phyloP scores from a whole-genome alignment of 2,797 vertebrate species.

The Ispidina picta region DNA sequence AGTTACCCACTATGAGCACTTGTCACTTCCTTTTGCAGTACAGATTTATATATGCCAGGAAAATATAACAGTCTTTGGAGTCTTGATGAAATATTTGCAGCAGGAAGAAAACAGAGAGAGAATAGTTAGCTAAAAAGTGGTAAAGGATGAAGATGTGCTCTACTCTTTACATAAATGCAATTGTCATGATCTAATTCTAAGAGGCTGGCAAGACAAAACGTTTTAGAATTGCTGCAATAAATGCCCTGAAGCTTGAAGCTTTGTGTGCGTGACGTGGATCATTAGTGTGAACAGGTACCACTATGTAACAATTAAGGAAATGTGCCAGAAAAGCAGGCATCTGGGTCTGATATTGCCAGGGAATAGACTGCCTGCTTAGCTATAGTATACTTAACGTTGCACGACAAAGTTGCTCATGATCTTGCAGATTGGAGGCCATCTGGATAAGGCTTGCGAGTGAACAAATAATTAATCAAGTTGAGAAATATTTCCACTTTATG shows the following conservation, averaged over 20 bases:
- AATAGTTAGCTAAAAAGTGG: neutral
- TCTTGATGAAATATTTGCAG: neutral
- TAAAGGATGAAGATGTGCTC: neutral
- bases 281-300: neutral
- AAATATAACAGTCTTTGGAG: neutral
- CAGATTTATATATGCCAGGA: neutral
- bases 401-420: slow-evolving; percentile 30
- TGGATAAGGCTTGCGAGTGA: neutral
- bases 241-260: neutral
- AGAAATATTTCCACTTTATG: slow-evolving; percentile 12
- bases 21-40: neutral
- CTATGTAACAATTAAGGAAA: neutral
- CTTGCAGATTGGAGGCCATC: neutral
- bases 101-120: neutral
- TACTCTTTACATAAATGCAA: neutral
- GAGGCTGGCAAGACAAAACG: neutral
- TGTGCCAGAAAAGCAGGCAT: neutral
- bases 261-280: neutral
- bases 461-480: slow-evolving; percentile 19
- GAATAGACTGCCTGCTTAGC: neutral
- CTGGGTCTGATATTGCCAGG: neutral
- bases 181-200: neutral
- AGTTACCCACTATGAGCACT: neutral
- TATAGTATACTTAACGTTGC: neutral
- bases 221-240: neutral